Conservation (phyloP, 2,797 vertebrate genomes). For the Oreonectes daqikongensis region DNA sequence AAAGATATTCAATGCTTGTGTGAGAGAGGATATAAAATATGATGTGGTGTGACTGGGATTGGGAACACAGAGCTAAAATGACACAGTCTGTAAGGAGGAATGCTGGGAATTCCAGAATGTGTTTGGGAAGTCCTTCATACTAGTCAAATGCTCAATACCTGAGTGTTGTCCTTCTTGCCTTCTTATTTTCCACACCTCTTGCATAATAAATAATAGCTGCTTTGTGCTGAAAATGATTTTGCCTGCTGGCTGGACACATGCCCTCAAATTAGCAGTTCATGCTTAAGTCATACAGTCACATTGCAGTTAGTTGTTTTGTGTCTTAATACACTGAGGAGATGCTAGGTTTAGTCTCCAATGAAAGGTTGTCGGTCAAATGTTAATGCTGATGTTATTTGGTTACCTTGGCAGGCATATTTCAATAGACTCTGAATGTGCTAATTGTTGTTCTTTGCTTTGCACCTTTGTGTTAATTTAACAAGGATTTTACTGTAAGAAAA, state of each 20-base stretch:
- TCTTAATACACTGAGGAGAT: neutral
- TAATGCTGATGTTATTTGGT: neutral
- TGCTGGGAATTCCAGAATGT: conserved; percentile 41
- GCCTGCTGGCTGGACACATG: neutral
- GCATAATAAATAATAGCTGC: neutral
- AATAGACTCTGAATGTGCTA: neutral
- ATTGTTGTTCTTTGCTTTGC: neutral
- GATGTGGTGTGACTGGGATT: conserved; percentile 9
- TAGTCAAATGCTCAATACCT: neutral
- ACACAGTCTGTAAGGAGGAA: conserved; percentile 29
- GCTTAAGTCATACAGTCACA: neutral
- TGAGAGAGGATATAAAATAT: conserved; percentile 6
- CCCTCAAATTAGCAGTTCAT: neutral
- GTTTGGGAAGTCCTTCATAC: conserved; percentile 18
- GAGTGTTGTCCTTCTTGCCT: neutral
- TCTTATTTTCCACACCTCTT: neutral
- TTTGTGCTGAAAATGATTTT: neutral
- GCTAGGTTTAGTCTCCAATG: neutral
- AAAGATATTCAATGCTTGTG: conserved; percentile 24
- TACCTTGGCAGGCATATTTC: neutral
- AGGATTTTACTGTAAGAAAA: neutral
- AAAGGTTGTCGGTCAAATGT: neutral
- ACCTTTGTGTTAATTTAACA: neutral
- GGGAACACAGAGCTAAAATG: conserved; percentile 9
- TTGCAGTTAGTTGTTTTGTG: neutral